Evolutionary conservation across 2,113 vertebrate genomes (phyloP), one percentile per base, ranked within the genome.

Genomic region (Tychaedon coryphoeus): DNA sequence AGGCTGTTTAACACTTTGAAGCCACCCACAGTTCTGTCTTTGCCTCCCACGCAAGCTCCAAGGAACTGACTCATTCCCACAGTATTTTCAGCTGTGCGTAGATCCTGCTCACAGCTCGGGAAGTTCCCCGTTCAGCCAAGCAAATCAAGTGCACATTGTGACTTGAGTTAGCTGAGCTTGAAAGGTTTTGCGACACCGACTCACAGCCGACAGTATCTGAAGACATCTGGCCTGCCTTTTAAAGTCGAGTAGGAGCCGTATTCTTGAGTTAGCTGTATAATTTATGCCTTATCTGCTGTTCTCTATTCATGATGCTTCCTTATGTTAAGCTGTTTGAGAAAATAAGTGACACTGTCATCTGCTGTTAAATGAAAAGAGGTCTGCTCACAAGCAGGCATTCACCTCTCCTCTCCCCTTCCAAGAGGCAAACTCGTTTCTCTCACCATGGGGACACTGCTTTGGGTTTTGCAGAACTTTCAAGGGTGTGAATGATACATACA

Each of bases 11-110:
- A 88, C 91, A 66, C 95, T 96, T 96, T 97, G 94, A 94, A 96
- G 86, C 94, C 88, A 90, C 95, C 91, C 94, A 95, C 90, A 90
- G 87, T 19, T 85, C 89, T 95, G 94, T 73, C 91, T 95, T 76
- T 94, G 81, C 90, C 91, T 95, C 94, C 94, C 95, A 95, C 95
- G 79, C 80, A 74, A 93, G 90, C 94, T 96, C 95, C 94, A 91
- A 97, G 93, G 95, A 96, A 91, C 94, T 96, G 89, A 92, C 89
- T 95, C 96, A 96, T 95, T 95, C 90, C 93, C 92, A 86, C 95
- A 62, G 25, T 93, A 92, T 94, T 95, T 93, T 95, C 93, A 93
- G 93, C 93, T 95, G 93, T 2, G 12, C 4, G 1, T 66, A 91
- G 95, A 89, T 95, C 79, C 86, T 91, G 84, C 92, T 95, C 40